Evolutionary conservation across 2,113 vertebrate genomes (phyloP), one percentile per base, ranked within the genome.

Genomic region (Sorex araneus): DNA sequence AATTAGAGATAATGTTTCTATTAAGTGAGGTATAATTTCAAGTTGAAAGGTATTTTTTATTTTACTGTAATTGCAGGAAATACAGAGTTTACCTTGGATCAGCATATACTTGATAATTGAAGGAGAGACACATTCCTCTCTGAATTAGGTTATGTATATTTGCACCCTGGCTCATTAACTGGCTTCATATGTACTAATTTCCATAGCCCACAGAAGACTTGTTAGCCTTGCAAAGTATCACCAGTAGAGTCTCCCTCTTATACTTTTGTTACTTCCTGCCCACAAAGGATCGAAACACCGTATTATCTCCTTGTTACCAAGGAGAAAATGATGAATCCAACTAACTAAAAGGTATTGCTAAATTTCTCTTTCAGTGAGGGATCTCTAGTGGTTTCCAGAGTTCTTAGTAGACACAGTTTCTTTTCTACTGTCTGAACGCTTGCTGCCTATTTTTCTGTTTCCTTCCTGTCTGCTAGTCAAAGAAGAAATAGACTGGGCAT

Each of bases 1-100:
- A 92, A 95, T 77, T 95, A 45, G 57, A 75, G 27, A 81, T 96
- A 82, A 78, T 90, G 32, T 92, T 94, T 94, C 87, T 90, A 78
- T 67, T 90, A 67, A 94, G 66, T 47, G 81, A 92, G 74, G 66
- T 84, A 47, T 90, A 94, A 95, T 94, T 96, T 90, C 50, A 74
- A 82, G 47, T 73, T 70, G 36, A 87, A 70, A 2, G 15, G 8
- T 70, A 83, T 69, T 86, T 93, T 94, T 95, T 75, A 85, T 63
- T 64, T 92, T 75, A 96, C 63, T 54, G 83, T 91, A 34, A 47
- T 34, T 89, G 75, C 19, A 43, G 80, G 66, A 93, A 34, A 85
- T 82, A 18, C 8, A 60, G 57, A 71, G 45, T 93, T 92, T 94
- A 15, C 50, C 32, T 92, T 92, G 64, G 88, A 90, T 79, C 30